Percentiles rank a stretch among this genome's conserved stretches.
phyloP scores from a whole-genome alignment of 2,797 vertebrate genomes.

The Phalanger gymnotis region DNA sequence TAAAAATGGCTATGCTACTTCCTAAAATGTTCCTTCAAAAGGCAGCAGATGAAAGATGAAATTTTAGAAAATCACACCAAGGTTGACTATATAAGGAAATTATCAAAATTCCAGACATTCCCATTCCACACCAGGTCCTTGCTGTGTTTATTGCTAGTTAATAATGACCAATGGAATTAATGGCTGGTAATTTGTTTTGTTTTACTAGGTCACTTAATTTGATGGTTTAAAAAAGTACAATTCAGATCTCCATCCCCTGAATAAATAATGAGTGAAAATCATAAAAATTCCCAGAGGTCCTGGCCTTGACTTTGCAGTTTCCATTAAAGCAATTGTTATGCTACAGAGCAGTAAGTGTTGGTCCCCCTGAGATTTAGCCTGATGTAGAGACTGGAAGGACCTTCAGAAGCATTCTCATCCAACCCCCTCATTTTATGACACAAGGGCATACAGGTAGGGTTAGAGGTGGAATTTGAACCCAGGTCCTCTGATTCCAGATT shows the following conservation, averaged over 20 bases:
- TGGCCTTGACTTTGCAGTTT: conserved; percentile 57
- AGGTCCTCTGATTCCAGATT: neutral
- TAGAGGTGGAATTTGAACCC: neutral
- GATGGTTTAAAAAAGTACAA: conserved; percentile 1
- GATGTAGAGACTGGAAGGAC: neutral
- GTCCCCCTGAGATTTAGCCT: conserved; percentile 9
- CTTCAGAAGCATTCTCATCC: neutral
- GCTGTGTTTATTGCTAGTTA: conserved; percentile 54
- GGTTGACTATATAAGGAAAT: neutral
- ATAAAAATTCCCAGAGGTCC: conserved; percentile 63
- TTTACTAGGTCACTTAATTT: conserved; percentile 54
- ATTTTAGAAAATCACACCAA: neutral
- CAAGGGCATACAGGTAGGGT: neutral
- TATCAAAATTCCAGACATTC: conserved; percentile 30
- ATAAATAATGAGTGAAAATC: conserved; percentile 69
- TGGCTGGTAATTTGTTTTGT: conserved; percentile 42
- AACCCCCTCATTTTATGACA: neutral
- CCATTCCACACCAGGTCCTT: neutral
- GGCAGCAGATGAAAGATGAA: neutral
- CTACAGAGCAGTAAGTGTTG: conserved; percentile 32
- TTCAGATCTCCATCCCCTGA: conserved; percentile 45
- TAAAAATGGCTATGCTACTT: neutral
- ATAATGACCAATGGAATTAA: conserved; percentile 39
- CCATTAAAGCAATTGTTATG: conserved; percentile 40
- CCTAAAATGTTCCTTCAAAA: neutral